Base-by-base conservation (phyloP, 2,113 vertebrate species). In the human (Homo sapiens) region DNA sequence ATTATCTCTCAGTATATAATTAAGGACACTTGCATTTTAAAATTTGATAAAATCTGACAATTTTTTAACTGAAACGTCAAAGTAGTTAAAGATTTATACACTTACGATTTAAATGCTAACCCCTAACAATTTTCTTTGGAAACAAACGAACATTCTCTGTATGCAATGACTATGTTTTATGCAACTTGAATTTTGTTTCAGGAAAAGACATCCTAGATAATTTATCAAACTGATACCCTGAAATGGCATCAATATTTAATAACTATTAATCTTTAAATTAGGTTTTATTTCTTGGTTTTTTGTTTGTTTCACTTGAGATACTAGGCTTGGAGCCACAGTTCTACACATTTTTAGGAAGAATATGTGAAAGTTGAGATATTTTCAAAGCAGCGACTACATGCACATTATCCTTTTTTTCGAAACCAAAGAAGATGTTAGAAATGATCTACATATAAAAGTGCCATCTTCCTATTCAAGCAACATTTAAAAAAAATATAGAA, bases 41-140 rank as follows among this genome's bases (percentile, higher is more conserved):
- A 76, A 52, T 84, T 89, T 89, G n/a, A 89, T 89, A 90, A 92
- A 96, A 93, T 12, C 32, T 95, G 96, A 96, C 57, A 89, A 55
- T 80, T 92, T 90, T 85, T 88, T 76, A 93, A 61, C 57, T 57
- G 83, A 89, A 89, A 43, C 16, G 35, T 94, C 23, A 45, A 90
- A 91, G 1, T 48, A 80, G 57, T n/a, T 81, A 84, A 90, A 85
- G 6, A 22, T 79, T n/a, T 68, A 55, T 48, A 17, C 57, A 45
- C 50, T 80, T 81, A 48, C 2, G 27, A 66, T 81, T 79, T 59
- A 95, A 94, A 45, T 70, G 50, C 12, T 23, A 68, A 76, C 7
- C 17, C 38, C 12, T 81, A 86, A 45, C 6, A 22, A 55, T 73
- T 85, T 86, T 7, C 35, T 93, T 38, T 40, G 55, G 10, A 92